phyloP scores from a whole-genome alignment of 2,797 vertebrate species.

The Chelon auratus region DNA sequence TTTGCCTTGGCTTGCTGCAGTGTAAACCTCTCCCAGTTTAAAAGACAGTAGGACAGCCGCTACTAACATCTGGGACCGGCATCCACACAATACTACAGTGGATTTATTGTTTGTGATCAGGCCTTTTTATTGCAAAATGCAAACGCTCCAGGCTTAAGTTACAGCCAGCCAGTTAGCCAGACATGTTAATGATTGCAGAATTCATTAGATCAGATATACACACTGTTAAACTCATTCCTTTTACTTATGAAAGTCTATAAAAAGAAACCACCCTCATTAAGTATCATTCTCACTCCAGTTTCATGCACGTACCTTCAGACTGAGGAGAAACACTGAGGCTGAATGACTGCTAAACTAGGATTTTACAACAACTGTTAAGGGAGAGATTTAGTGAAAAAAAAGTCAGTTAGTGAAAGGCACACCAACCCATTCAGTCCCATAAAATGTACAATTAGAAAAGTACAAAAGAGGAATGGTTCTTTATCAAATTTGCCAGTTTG shows the following conservation, averaged over 20 bases:
- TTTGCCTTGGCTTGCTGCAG: not conserved
- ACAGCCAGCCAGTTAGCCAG: not conserved
- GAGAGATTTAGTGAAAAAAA: no score
- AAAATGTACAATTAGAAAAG: not conserved
- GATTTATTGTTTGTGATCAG: not conserved
- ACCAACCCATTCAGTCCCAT: not conserved
- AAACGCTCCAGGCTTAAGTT: not conserved
- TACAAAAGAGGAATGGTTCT: not conserved
- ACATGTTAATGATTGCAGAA: not conserved
- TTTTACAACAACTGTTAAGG: no score
- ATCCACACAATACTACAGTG: not conserved
- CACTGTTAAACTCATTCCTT: not conserved
- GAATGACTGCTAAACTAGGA: no score
- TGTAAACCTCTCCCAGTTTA: not conserved
- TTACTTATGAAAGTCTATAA: not conserved
- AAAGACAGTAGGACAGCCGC: not conserved
- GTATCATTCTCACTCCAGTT: not conserved
- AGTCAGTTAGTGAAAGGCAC: no score
- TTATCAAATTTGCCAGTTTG: slow-evolving; percentile 8
- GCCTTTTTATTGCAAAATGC: not conserved
- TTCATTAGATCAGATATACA: not conserved
- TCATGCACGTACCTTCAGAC: not conserved
- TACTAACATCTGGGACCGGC: not conserved
- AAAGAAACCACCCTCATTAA: no score
- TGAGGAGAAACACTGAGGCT: no score